Percentiles rank a stretch among this genome's conserved stretches.
Conservation (phyloP, 2,797 vertebrate genomes). For the Adrianichthys oophorus region DNA sequence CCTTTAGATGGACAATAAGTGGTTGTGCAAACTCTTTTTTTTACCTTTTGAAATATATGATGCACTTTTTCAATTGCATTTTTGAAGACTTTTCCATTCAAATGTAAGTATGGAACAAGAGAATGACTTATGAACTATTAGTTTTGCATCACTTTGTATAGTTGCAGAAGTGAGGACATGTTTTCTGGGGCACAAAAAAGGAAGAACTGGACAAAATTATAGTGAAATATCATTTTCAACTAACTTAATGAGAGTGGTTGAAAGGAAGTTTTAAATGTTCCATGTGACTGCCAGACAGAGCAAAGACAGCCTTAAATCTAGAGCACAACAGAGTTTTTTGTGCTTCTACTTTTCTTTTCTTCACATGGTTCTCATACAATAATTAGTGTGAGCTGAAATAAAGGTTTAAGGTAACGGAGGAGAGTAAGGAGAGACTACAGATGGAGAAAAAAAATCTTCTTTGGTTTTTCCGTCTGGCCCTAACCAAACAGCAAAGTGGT, state of each 20-base stretch:
- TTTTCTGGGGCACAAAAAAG: slow-evolving; percentile 36
- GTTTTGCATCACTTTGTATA: slow-evolving; percentile 29
- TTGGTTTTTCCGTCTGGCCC: slow-evolving; percentile 54
- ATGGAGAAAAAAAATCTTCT: slow-evolving; percentile 36
- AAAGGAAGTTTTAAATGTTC: slow-evolving; percentile 71
- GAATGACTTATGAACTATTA: slow-evolving; percentile 5
- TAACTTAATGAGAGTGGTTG: slow-evolving; percentile 61
- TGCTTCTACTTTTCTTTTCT: slow-evolving; percentile 10
- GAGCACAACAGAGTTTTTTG: slow-evolving; percentile 33
- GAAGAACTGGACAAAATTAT: slow-evolving; percentile 52
- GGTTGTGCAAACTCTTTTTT: slow-evolving; percentile 2
- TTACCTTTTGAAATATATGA: not conserved
- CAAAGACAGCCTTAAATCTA: slow-evolving; percentile 54
- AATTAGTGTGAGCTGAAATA: slow-evolving; percentile 66
- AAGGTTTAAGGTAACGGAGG: slow-evolving; percentile 59
- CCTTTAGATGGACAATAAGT: no score
- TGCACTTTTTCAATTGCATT: slow-evolving; percentile 16
- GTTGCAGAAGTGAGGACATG: slow-evolving; percentile 37
- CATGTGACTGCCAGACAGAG: slow-evolving; percentile 55
- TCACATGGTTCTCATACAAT: slow-evolving; percentile 44
- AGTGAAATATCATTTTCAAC: slow-evolving; percentile 57
- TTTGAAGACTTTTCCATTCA: slow-evolving; percentile 10
- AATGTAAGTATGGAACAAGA: slow-evolving; percentile 14
- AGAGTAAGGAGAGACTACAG: slow-evolving; percentile 39
- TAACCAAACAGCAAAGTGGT: slow-evolving; percentile 39